A percentile compares a stretch with the other conserved stretches of the same genome.
phyloP scores from a whole-genome alignment of 2,113 vertebrate species.

The Pygoscelis adeliae region DNA sequence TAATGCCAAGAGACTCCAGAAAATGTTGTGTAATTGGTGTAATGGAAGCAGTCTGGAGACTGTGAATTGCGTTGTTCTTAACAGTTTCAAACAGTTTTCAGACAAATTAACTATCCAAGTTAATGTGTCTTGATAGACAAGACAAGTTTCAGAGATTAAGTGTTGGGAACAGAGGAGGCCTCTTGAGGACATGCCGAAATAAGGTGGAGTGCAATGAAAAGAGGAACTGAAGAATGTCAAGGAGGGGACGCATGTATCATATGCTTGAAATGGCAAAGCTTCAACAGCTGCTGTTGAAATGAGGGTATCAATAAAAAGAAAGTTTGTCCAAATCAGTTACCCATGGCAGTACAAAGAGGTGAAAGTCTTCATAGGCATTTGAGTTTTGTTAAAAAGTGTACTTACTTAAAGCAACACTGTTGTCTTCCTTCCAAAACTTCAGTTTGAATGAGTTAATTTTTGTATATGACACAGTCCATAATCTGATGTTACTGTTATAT shows the following conservation, averaged over 20 bases:
- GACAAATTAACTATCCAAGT: neutral
- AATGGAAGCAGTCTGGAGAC: neutral
- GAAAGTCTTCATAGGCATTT: neutral
- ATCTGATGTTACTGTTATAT: neutral
- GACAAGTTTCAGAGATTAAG: constrained; percentile 70
- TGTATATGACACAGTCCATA: neutral
- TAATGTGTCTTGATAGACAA: constrained; percentile 58
- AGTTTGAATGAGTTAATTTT: neutral
- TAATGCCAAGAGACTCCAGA: neutral
- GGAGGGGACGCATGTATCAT: neutral
- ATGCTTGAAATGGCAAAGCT: neutral
- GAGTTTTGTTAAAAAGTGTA: neutral
- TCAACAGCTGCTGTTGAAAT: neutral
- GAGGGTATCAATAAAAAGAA: neutral
- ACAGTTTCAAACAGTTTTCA: neutral
- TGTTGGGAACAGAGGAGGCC: constrained; percentile 55
- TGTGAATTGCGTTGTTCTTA: neutral
- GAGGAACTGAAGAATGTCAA: constrained; percentile 43
- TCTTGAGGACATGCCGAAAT: constrained; percentile 46
- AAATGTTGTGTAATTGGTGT: neutral
- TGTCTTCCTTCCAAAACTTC: neutral
- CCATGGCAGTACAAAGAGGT: neutral
- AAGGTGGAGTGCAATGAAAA: constrained; percentile 3
- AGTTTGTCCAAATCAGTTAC: neutral
- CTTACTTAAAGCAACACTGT: neutral